Evolutionary conservation across 2,797 vertebrate genomes (phyloP).

Genomic region (Atherinosoma microstoma): DNA sequence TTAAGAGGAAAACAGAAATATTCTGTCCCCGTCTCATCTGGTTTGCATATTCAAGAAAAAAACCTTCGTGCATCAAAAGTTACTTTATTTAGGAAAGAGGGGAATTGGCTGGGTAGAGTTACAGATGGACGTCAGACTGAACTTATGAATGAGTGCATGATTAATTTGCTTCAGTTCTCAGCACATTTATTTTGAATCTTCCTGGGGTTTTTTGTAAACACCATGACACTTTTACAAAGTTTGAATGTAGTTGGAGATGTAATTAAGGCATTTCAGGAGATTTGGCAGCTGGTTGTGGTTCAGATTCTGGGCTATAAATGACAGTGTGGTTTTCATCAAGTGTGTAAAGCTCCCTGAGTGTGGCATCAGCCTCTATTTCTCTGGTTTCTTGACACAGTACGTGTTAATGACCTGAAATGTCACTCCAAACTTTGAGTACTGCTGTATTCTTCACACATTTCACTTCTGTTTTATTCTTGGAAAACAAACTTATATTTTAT

Average conservation of each 20-base stretch:
- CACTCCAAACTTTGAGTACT: slow-evolving; percentile 3
- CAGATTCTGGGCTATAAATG: neutral
- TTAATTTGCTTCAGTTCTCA: neutral
- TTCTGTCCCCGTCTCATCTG: no score
- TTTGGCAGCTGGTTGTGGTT: neutral
- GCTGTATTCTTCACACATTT: neutral
- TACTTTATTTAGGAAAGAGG: neutral
- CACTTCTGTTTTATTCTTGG: neutral
- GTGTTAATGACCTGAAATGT: slow-evolving; percentile 1
- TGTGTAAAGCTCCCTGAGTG: neutral
- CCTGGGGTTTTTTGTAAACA: neutral
- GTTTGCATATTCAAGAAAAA: no score
- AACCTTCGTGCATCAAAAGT: neutral
- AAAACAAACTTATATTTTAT: neutral
- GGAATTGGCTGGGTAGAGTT: neutral
- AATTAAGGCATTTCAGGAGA: neutral
- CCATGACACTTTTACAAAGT: neutral
- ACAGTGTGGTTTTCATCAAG: neutral
- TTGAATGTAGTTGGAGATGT: neutral
- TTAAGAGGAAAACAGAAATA: neutral
- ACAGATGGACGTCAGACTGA: neutral
- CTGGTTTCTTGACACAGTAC: neutral
- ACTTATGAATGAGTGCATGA: neutral
- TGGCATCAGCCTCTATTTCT: neutral
- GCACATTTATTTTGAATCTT: neutral